Evolutionary conservation across 2,113 vertebrate species (phyloP), one percentile per base, ranked within the genome.

Genomic region (Puma concolor): DNA sequence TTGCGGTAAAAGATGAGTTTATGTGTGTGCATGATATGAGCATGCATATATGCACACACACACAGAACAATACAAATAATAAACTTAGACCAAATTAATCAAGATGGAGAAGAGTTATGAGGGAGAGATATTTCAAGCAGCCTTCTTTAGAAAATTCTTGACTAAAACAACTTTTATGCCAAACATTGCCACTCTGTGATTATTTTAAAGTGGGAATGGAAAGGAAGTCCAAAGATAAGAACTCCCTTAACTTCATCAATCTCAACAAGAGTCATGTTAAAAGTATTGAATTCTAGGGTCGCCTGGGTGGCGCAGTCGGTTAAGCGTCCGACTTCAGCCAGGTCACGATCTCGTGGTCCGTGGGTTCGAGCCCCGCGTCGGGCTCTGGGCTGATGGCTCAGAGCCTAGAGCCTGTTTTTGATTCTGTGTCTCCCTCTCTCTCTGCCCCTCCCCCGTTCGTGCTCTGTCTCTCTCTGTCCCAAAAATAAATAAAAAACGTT

Each of bases 241-340:
- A 94, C 93, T 33, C 11, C 64, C 54, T 97, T 96, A 81, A 96
- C 92, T 95, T 96, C 48, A 96, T 92, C 92, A 88, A 16, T 95
- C 79, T 76, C 87, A 91, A 95, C 23, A 96, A 92, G 76, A 92
- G n/a, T 36, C 25, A 71, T 72, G 83, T 90, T 95, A 36, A 44
- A 89, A 84, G 94, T 94, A 95, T 25, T 96, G 66, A 90, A 95
- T 97, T 97, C 50, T 80, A 38, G 36, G 36, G 36, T 38, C 2
- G 36, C 36, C 36, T 38, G 36, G 36, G 36, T 38, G 36, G 36
- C 36, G 36, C 36, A 38, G 36, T 38, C 2, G 36, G 36, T 38
- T 38, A 38, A 38, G 36, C 36, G 36, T 38, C 36, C 2, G 36
- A 38, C 36, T 38, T 38, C 36, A 38, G 36, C 36, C 36, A 38